A percentile compares a stretch with the other conserved stretches of the same genome.
Evolutionary conservation across 2,888 invertebrate genomes (phyloP).

Genomic region (Perdita meconis): DNA sequence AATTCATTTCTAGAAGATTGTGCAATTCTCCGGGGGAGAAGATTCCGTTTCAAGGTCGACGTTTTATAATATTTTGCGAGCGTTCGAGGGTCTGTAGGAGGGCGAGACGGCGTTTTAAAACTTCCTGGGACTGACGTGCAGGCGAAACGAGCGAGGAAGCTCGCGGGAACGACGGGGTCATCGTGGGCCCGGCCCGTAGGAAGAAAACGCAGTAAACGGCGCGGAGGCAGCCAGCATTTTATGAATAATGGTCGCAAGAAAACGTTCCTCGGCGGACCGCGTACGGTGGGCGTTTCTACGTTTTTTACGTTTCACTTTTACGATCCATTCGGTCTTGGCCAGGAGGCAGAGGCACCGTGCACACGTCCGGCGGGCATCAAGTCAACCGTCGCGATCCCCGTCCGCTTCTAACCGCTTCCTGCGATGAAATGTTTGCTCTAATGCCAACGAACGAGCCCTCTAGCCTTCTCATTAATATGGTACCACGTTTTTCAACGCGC

Average conservation of each 20-base stretch:
- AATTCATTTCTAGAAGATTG: too few species aligned
- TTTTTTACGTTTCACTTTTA: slow-evolving; percentile 71
- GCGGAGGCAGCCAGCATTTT: slow-evolving; percentile 65
- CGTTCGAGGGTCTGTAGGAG: neutral
- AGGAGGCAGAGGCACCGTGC: slow-evolving; percentile 58
- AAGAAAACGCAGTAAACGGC: slow-evolving; percentile 57
- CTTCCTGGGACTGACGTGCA: neutral
- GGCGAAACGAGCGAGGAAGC: neutral
- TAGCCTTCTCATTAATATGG: slow-evolving; percentile 30
- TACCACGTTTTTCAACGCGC: neutral
- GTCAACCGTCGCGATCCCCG: slow-evolving; percentile 70
- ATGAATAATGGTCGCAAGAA: slow-evolving; percentile 75
- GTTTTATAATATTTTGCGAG: too few species aligned
- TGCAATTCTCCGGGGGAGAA: too few species aligned
- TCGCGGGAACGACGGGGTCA: slow-evolving; percentile 18
- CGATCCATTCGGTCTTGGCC: slow-evolving; percentile 66
- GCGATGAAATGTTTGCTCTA: slow-evolving; percentile 61
- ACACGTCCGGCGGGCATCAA: slow-evolving; percentile 72
- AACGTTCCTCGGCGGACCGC: slow-evolving; percentile 58
- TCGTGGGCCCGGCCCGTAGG: slow-evolving; percentile 25
- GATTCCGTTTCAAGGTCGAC: too few species aligned
- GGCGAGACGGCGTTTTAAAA: neutral
- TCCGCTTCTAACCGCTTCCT: slow-evolving; percentile 73
- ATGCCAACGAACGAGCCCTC: slow-evolving; percentile 24
- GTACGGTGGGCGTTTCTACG: slow-evolving; percentile 72